Evolutionary conservation across 2,888 invertebrate species (phyloP), one percentile per base, ranked within the genome.

Genomic region (Cremastinae sp.): DNA sequence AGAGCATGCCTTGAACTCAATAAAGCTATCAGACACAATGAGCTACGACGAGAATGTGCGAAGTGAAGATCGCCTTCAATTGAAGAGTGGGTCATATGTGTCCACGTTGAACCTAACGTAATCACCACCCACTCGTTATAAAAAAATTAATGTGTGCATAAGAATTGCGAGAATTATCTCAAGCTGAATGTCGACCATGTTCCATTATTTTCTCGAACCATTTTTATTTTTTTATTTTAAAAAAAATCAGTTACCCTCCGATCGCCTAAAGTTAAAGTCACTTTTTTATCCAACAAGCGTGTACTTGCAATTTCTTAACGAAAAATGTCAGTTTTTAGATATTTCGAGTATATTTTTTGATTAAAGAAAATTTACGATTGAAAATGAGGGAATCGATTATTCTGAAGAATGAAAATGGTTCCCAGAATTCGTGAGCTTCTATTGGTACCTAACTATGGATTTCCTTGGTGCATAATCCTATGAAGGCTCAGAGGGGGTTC

Each of bases 1-100:
- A 74, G 80, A 80, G 14, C 55, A 76, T 68, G 82, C 82, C 82
- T 84, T 85, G 84, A 84, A 82, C 86, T 83, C 81, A 83, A 85
- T 85, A 83, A 81, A 82, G 78, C 70, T 69, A 82, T 83, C 81
- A 83, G 80, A 74, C 79, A 69, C 79, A 84, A 84, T 83, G 80
- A 85, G 82, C 80, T 75, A 45, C 78, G 79, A 81, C 75, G 77
- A 65, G 71, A 71, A 51, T 65, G 70, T 59, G 59, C 55, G 49
- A 49, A 39, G 73, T 62, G 58, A 56, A 61, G 73, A 74, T 74
- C 75, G 59, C 69, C 75, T 74, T 81, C 80, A 80, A 81, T 81
- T 80, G 79, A 81, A 81, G 78, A 78, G 79, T 76, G 75, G 75
- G 71, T 78, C 69, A 70, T 62, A 53, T 71, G 45, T 62, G 37